A percentile compares a stretch with the other conserved stretches of the same genome.
phyloP scores from a whole-genome alignment of 2,888 invertebrate genomes.

The Rhamnusium bicolor region DNA sequence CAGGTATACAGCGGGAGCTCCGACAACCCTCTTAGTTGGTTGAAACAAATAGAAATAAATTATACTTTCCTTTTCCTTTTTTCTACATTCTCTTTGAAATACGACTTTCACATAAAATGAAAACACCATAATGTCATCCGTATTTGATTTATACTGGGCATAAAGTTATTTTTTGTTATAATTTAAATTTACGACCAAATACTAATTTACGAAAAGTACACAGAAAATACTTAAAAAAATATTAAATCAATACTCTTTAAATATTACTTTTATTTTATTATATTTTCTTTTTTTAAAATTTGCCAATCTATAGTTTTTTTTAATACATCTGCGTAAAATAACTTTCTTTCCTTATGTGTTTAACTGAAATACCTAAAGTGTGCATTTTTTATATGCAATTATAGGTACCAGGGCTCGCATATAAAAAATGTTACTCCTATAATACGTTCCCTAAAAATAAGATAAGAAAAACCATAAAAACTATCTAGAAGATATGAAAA shows the following conservation, averaged over 20 bases:
- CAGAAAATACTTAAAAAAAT: neutral
- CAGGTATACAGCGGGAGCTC: neutral
- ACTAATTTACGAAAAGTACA: neutral
- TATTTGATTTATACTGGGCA: slow-evolving; percentile 11
- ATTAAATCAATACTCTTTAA: neutral
- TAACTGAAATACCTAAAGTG: too few species aligned
- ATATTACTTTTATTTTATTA: neutral
- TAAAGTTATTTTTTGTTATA: neutral
- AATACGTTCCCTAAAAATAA: too few species aligned
- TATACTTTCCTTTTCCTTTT: slow-evolving; percentile 10
- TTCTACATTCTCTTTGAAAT: slow-evolving; percentile 2
- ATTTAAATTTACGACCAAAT: slow-evolving; percentile 19
- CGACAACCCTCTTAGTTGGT: neutral
- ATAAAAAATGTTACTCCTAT: too few species aligned
- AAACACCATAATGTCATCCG: slow-evolving; percentile 18
- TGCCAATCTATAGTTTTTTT: neutral
- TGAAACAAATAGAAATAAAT: slow-evolving; percentile 10
- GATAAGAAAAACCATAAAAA: too few species aligned
- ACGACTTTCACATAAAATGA: slow-evolving; percentile 16
- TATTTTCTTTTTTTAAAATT: neutral
- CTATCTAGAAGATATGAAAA: too few species aligned
- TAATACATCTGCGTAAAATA: too few species aligned
- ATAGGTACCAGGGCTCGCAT: too few species aligned
- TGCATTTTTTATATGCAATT: too few species aligned
- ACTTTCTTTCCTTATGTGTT: too few species aligned